Conservation (phyloP, 2,797 vertebrate genomes). For the Hydrolagus colliei region DNA sequence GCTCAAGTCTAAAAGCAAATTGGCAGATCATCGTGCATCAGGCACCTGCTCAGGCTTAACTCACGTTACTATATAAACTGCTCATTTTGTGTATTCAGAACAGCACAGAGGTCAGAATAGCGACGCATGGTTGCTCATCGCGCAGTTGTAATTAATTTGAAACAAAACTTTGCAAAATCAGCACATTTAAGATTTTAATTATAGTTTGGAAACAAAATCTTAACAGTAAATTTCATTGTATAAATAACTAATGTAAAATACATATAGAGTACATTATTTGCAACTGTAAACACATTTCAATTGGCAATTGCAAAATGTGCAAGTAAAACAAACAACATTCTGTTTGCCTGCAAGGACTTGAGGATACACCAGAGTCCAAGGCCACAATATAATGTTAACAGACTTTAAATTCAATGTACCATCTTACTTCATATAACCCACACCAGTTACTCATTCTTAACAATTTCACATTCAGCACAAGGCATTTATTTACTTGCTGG, state of each 20-base stretch:
- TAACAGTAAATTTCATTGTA: not conserved
- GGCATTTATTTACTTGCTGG: not conserved
- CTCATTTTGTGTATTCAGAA: too few species aligned
- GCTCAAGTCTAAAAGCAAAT: too few species aligned
- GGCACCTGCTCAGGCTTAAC: too few species aligned
- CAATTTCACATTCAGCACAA: not conserved
- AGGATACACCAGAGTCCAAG: conserved; percentile 19
- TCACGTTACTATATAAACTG: too few species aligned
- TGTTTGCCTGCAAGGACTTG: not conserved
- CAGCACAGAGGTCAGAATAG: too few species aligned
- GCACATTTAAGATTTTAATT: conserved; percentile 4
- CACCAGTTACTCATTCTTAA: not conserved
- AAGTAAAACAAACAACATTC: conserved; percentile 17
- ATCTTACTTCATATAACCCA: not conserved
- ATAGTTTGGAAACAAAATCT: not conserved
- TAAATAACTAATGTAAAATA: not conserved
- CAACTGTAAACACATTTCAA: not conserved
- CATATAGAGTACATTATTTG: conserved; percentile 2
- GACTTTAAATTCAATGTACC: not conserved
- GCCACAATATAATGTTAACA: not conserved
- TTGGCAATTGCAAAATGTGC: not conserved
- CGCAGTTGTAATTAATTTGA: not conserved
- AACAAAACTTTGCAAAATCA: not conserved
- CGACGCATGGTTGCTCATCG: too few species aligned
- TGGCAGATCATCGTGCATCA: too few species aligned